These are phyloP conservation scores for Nomada fucata DNA, from an alignment of 2,888 invertebrate species.

Conservation along the genomic window DNA sequence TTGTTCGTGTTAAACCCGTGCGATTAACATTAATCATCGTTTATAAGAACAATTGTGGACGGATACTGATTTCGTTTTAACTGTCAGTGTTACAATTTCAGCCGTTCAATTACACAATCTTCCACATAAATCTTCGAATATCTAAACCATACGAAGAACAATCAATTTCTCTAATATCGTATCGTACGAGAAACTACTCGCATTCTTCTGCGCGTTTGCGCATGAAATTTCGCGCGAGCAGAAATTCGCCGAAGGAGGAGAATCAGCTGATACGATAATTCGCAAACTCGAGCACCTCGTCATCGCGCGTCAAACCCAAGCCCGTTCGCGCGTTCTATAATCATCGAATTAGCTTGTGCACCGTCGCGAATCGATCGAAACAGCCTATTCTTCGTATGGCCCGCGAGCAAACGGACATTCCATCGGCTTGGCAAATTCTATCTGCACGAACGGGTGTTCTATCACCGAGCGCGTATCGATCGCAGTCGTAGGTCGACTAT, in stretches of 20 bases:
- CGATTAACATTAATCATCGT: neutral
- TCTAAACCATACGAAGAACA: neutral
- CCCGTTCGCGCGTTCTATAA: slow-evolving; percentile 1
- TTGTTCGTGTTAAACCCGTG: neutral
- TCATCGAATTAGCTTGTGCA: neutral
- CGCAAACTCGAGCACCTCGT: neutral
- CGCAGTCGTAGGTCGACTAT: neutral
- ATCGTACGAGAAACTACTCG: neutral
- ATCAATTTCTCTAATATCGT: neutral
- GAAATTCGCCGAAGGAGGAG: neutral
- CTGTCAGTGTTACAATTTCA: neutral
- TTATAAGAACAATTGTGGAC: slow-evolving; percentile 35
- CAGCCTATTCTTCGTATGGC: neutral
- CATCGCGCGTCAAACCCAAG: neutral
- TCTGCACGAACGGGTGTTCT: neutral
- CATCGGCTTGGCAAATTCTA: neutral
- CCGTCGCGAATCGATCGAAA: neutral
- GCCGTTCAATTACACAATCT: neutral
- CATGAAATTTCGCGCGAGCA: neutral
- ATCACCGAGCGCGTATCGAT: neutral
- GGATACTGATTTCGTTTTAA: slow-evolving; percentile 30
- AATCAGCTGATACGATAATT: neutral
- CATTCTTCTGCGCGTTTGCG: neutral
- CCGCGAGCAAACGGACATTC: neutral
- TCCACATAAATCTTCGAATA: neutral